phyloP scores from a whole-genome alignment of 2,797 vertebrate species.

The Karalla daura region DNA sequence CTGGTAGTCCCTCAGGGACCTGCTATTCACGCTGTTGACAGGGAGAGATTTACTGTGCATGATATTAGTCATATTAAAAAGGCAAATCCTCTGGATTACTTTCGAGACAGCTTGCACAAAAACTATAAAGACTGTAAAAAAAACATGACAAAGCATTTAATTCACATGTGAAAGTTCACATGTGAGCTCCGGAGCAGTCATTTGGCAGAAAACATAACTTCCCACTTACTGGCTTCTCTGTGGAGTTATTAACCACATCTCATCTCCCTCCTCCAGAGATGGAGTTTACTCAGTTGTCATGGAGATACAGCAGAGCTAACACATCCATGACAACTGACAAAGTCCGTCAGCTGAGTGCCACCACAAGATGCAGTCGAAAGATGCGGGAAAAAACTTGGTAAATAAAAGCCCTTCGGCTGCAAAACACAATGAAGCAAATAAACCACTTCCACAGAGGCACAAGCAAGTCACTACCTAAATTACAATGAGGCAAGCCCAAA shows the following conservation, averaged over 20 bases:
- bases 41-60: constrained; percentile 13
- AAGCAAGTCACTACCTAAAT: background rate
- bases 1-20: constrained; percentile 6
- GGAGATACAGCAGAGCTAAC: background rate
- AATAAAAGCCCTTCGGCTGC: background rate
- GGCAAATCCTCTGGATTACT: background rate
- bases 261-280: background rate
- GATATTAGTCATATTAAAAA: background rate
- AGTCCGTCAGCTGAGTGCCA: background rate
- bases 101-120: background rate
- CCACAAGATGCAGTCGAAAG: background rate
- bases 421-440: constrained; percentile 10
- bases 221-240: background rate
- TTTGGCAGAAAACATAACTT: background rate
- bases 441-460: constrained; percentile 4
- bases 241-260: background rate
- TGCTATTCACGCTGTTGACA: constrained; percentile 12
- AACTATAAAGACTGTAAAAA: background rate
- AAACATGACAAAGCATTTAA: background rate
- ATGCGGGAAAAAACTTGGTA: background rate
- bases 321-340: constrained; percentile 3
- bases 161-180: background rate
- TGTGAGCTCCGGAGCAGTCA: background rate
- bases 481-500: background rate
- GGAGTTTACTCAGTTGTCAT: constrained; percentile 13